Evolutionary conservation across 2,888 invertebrate genomes (phyloP).

Genomic region (Lucinisca nassula): DNA sequence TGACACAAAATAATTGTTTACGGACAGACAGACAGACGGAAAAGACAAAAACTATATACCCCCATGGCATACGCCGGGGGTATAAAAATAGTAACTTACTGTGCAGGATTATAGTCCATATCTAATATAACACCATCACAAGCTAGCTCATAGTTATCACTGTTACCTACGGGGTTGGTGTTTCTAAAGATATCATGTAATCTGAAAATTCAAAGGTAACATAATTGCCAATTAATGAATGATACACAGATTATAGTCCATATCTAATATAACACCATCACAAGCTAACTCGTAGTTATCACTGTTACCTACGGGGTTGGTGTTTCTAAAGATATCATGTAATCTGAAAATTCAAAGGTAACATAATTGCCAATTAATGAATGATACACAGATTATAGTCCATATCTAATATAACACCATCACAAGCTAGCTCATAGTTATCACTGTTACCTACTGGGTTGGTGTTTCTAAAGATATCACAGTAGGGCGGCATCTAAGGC

Average conservation of each 20-base stretch:
- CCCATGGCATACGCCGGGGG: too few species aligned
- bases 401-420: constrained; percentile 87
- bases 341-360: too few species aligned
- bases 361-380: too few species aligned
- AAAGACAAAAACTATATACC: too few species aligned
- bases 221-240: too few species aligned
- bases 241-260: constrained; percentile 85
- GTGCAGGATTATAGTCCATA: constrained; percentile 82
- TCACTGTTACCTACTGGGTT: constrained; percentile 69
- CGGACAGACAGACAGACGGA: too few species aligned
- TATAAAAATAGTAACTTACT: constrained; percentile 73
- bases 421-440: constrained; percentile 84
- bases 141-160: constrained; percentile 83
- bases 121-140: constrained; percentile 87
- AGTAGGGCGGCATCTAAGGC: too few species aligned
- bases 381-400: constrained; percentile 83
- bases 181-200: constrained; percentile 84
- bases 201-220: too few species aligned
- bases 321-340: constrained; percentile 83
- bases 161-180: constrained; percentile 58
- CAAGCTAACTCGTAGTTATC: constrained; percentile 84
- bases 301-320: constrained; percentile 56
- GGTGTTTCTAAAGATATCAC: constrained; percentile 82
- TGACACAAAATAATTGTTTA: too few species aligned
- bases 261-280: constrained; percentile 86